Conservation (phyloP, 2,888 invertebrate genomes). For the Stictocephala bisonia region DNA sequence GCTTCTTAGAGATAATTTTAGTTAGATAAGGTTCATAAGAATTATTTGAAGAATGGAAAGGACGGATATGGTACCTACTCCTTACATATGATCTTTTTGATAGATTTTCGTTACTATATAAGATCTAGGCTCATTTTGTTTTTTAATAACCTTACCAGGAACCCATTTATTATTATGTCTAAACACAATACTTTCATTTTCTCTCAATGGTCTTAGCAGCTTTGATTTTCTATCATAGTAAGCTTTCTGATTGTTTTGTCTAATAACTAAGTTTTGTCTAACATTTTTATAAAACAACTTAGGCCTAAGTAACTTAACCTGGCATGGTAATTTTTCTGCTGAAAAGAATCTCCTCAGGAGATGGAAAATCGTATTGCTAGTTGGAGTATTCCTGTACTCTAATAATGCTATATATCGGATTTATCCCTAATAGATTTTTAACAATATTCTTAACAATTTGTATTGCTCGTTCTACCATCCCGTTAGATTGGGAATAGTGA, state of each 20-base stretch:
- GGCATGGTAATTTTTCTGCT: conserved; percentile 15
- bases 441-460: conserved; percentile 2
- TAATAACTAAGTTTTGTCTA: neutral
- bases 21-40: too few species aligned
- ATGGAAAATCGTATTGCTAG: conserved; percentile 8
- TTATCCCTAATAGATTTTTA: conserved; percentile 11
- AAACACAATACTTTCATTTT: neutral
- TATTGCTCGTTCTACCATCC: conserved; percentile 33
- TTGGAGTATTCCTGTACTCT: conserved; percentile 36
- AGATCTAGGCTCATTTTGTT: neutral
- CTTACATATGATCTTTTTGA: too few species aligned
- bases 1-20: too few species aligned
- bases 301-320: neutral
- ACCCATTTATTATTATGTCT: conserved; percentile 19
- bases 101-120: too few species aligned
- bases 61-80: too few species aligned
- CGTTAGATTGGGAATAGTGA: conserved; percentile 48
- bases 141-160: neutral
- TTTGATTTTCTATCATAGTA: conserved; percentile 4
- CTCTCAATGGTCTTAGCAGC: neutral
- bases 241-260: conserved; percentile 11
- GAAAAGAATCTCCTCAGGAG: conserved; percentile 32
- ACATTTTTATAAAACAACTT: neutral
- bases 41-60: too few species aligned
- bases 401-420: conserved; percentile 26